These are phyloP conservation scores for Achatina immaculata DNA, from an alignment of 1,140 invertebrate species.

Conservation along the genomic window DNA sequence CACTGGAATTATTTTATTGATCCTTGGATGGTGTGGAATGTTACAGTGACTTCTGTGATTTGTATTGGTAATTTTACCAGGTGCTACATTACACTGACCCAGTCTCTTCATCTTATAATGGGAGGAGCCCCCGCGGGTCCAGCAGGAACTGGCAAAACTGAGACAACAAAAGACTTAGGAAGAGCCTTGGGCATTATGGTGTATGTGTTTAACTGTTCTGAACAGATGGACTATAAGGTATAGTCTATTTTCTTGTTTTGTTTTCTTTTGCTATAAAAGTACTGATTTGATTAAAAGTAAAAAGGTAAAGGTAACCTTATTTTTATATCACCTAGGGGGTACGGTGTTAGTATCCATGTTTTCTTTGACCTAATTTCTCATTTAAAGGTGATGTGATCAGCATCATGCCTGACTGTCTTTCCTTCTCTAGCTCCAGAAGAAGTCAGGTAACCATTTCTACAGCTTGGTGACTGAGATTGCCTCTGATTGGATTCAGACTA, in stretches of 20 bases:
- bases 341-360: no score
- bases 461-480: no score
- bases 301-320: no score
- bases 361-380: no score
- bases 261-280: not conserved
- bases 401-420: no score
- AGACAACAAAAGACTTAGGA: slow-evolving; percentile 96
- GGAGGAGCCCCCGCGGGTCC: slow-evolving; percentile 95
- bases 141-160: slow-evolving; percentile 93
- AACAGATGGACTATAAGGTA: slow-evolving; percentile 97
- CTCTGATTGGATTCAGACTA: no score
- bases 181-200: slow-evolving; percentile 96
- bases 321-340: no score
- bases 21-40: not conserved
- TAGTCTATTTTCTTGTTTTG: slow-evolving; percentile 27
- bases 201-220: slow-evolving; percentile 97
- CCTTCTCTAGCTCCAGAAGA: no score
- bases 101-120: slow-evolving; percentile 95
- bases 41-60: not conserved
- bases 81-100: slow-evolving; percentile 95
- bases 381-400: no score
- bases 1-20: not conserved
- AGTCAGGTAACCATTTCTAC: no score
- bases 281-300: not conserved
- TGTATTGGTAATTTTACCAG: slow-evolving; percentile 46